phyloP scores from a whole-genome alignment of 2,888 invertebrate species.

The Diaperis boleti region DNA sequence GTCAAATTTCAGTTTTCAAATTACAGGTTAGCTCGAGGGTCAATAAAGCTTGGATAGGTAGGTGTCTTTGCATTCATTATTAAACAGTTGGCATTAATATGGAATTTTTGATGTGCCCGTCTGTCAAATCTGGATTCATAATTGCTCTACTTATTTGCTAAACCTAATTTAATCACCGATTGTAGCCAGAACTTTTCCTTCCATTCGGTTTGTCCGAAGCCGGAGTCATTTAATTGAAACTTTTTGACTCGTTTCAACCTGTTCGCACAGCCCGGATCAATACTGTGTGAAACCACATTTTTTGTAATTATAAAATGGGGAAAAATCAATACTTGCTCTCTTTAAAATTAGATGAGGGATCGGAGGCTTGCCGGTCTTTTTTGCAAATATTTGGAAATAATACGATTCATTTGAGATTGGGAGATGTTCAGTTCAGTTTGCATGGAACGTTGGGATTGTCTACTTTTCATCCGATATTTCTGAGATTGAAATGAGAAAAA shows the following conservation, averaged over 20 bases:
- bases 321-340: constrained; percentile 12
- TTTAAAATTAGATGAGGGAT: constrained; percentile 10
- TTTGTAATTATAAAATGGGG: constrained; percentile 8
- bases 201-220: neutral
- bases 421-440: constrained; percentile 28
- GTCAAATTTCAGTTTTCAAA: no score
- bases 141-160: neutral
- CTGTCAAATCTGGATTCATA: no score
- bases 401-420: constrained; percentile 17
- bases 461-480: constrained; percentile 22
- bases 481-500: constrained; percentile 29
- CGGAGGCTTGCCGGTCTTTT: neutral
- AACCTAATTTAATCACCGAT: neutral
- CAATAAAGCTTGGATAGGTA: no score
- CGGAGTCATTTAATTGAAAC: constrained; percentile 11
- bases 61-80: no score
- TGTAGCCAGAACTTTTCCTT: neutral
- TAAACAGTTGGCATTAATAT: no score
- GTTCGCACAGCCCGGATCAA: neutral
- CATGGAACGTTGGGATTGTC: constrained; percentile 19
- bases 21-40: no score
- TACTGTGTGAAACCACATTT: constrained; percentile 3
- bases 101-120: no score
- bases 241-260: neutral
- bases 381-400: constrained; percentile 23